Evolutionary conservation across 2,888 invertebrate genomes (phyloP).

Genomic region (Thereva nobilitata): DNA sequence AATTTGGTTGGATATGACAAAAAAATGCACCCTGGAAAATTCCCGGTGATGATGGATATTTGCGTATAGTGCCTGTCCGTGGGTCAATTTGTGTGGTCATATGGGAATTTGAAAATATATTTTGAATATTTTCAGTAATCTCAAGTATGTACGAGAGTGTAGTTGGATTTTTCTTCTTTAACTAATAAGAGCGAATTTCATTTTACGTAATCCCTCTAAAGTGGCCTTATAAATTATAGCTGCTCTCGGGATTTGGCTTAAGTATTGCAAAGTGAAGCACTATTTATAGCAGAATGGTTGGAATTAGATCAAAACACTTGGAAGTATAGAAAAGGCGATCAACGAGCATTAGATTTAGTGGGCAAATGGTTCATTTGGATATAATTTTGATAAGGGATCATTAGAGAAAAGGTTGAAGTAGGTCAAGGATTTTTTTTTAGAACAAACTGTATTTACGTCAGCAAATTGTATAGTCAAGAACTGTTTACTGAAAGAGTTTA

Average conservation of each 20-base stretch:
- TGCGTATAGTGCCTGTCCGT: slow-evolving; percentile 1
- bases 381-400: slow-evolving; percentile 17
- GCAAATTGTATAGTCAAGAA: background rate
- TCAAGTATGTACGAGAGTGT: slow-evolving; percentile 30
- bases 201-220: slow-evolving; percentile 35
- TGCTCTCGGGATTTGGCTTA: slow-evolving; percentile 21
- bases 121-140: slow-evolving; percentile 21
- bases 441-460: background rate
- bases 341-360: slow-evolving; percentile 25
- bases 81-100: slow-evolving; percentile 40
- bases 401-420: slow-evolving; percentile 26
- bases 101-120: slow-evolving; percentile 35
- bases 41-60: slow-evolving; percentile 1
- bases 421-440: slow-evolving; percentile 17
- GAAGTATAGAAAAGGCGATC: slow-evolving; percentile 13
- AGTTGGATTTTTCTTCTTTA: slow-evolving; percentile 13
- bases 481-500: too few relatives aligned
- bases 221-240: slow-evolving; percentile 32
- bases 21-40: background rate
- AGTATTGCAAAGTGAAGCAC: slow-evolving; percentile 35
- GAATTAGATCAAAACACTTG: slow-evolving; percentile 25
- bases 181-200: slow-evolving; percentile 20
- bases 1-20: too few relatives aligned
- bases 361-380: slow-evolving; percentile 17
- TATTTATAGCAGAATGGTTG: slow-evolving; percentile 25